These are phyloP conservation scores for Bombyx huttoni DNA, from an alignment of 2,888 invertebrate species.

Conservation along the genomic window DNA sequence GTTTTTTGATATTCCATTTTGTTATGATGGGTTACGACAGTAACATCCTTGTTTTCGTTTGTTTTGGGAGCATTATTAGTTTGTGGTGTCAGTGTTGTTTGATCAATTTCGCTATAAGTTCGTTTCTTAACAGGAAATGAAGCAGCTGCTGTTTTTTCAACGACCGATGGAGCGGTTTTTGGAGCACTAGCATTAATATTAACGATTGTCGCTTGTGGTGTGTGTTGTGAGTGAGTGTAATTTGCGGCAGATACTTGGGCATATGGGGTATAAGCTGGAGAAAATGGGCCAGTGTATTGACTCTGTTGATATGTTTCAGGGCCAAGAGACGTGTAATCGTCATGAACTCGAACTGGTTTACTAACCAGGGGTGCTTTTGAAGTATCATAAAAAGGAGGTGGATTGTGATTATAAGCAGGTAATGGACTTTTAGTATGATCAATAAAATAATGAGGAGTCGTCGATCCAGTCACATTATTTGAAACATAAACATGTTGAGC, in stretches of 20 bases:
- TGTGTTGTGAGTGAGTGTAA: constrained; percentile 39
- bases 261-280: constrained; percentile 48
- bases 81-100: constrained; percentile 22
- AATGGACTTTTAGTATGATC: constrained; percentile 62
- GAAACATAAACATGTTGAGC: constrained; percentile 62
- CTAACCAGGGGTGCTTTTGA: constrained; percentile 52
- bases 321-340: constrained; percentile 68
- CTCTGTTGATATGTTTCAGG: constrained; percentile 70
- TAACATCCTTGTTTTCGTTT: constrained; percentile 28
- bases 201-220: constrained; percentile 30
- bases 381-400: constrained; percentile 75
- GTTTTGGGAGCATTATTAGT: constrained; percentile 23
- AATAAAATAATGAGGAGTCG: constrained; percentile 54
- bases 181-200: constrained; percentile 17
- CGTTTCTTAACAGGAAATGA: constrained; percentile 77
- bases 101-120: constrained; percentile 68
- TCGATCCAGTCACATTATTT: constrained; percentile 37
- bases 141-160: constrained; percentile 42
- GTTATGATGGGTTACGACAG: constrained; percentile 11
- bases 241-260: constrained; percentile 39
- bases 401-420: constrained; percentile 56
- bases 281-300: constrained; percentile 52
- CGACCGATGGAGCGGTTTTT: constrained; percentile 20
- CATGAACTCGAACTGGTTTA: constrained; percentile 65
- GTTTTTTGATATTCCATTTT: constrained; percentile 43